phyloP scores from a whole-genome alignment of 2,113 vertebrate genomes.

The Xiphophorus maculatus region DNA sequence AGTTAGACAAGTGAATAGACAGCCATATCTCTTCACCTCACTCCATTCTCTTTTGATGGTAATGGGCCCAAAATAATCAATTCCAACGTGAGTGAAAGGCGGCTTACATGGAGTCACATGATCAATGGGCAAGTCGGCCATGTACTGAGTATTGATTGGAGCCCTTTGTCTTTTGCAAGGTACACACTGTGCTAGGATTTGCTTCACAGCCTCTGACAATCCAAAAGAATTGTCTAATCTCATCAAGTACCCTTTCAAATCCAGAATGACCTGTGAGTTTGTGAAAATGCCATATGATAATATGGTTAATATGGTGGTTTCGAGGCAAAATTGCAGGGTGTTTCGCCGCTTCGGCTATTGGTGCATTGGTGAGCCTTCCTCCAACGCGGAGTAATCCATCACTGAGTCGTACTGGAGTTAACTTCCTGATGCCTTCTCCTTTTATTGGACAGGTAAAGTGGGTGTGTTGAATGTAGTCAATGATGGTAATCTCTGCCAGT shows the following conservation, averaged over 20 bases:
- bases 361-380: background rate
- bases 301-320: background rate
- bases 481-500: background rate
- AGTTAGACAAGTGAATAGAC: background rate
- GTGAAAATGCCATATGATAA: background rate
- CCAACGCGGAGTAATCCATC: background rate
- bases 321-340: background rate
- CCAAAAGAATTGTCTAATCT: background rate
- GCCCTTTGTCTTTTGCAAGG: background rate
- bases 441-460: background rate
- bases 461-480: background rate
- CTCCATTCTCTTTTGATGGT: background rate
- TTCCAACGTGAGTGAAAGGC: background rate
- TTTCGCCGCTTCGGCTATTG: background rate
- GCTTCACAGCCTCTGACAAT: background rate
- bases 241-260: background rate
- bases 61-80: background rate
- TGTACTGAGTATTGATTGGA: background rate
- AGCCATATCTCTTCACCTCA: background rate
- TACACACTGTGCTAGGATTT: constrained; percentile 1
- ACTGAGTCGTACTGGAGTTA: background rate
- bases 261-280: background rate
- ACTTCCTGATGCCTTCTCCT: background rate
- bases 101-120: background rate
- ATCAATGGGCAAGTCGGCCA: background rate